These are phyloP conservation scores for Isaurus tuberculatus DNA, from an alignment of 92 coral and sea anemone genomes.

Conservation along the genomic window DNA sequence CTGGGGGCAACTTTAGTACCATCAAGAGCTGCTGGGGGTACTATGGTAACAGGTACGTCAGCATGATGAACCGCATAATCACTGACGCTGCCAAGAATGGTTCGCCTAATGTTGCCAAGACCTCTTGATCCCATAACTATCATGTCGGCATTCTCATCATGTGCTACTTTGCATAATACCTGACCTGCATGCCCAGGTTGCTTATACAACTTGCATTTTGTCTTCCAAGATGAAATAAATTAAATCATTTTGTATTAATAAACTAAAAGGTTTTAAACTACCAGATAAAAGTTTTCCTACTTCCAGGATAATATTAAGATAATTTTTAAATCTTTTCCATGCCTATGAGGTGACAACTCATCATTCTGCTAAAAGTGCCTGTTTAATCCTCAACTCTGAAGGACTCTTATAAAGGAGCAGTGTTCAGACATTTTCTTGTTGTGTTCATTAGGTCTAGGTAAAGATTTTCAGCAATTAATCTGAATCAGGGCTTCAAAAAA, in stretches of 20 bases:
- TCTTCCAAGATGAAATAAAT: not conserved
- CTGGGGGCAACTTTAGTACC: slow-evolving; percentile 2
- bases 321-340: no score
- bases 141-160: slow-evolving; percentile 72
- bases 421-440: no score
- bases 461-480: no score
- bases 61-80: slow-evolving; percentile 84
- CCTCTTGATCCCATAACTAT: slow-evolving; percentile 91
- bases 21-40: slow-evolving; percentile 77
- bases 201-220: slow-evolving; percentile 21
- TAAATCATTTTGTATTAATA: not conserved
- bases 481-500: no score
- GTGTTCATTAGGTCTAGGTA: no score
- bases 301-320: no score
- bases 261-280: no score
- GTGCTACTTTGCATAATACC: slow-evolving; percentile 79
- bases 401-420: no score
- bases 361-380: no score
- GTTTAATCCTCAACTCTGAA: no score
- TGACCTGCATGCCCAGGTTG: slow-evolving; percentile 75
- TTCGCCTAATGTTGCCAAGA: slow-evolving; percentile 86
- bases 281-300: no score
- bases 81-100: slow-evolving; percentile 91
- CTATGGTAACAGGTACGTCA: slow-evolving; percentile 76
- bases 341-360: no score